Percentiles rank a stretch among this genome's conserved stretches.
phyloP scores from a whole-genome alignment of 2,888 invertebrate genomes.

The Chalcis sispes region DNA sequence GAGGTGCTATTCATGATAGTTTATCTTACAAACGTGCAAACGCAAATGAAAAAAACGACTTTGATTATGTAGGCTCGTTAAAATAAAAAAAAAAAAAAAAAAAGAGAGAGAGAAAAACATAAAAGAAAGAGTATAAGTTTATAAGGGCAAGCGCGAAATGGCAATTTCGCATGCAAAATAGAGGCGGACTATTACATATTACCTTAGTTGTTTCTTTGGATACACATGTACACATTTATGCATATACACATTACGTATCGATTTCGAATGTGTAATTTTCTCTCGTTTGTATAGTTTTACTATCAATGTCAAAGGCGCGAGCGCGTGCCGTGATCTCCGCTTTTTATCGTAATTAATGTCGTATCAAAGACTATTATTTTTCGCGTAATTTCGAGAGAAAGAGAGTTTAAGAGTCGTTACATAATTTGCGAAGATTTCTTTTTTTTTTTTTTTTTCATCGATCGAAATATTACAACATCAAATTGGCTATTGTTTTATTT shows the following conservation, averaged over 20 bases:
- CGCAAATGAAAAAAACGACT: too few relatives aligned
- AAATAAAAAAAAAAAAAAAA: background rate
- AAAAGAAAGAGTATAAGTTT: background rate
- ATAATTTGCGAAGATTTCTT: too few relatives aligned
- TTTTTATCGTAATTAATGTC: background rate
- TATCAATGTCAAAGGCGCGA: constrained; percentile 1
- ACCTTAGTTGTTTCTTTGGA: background rate
- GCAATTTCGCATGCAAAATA: constrained; percentile 44
- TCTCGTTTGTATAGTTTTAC: constrained; percentile 10
- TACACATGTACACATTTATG: background rate
- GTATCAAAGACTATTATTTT: too few relatives aligned
- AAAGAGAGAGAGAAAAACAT: background rate
- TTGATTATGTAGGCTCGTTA: too few relatives aligned
- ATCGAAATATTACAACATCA: too few relatives aligned
- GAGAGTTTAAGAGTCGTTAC: too few relatives aligned
- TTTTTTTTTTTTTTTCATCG: too few relatives aligned
- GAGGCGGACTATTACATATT: background rate
- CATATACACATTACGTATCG: constrained; percentile 9
- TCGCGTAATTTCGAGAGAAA: too few relatives aligned
- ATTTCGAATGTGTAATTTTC: constrained; percentile 35
- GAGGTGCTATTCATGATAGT: too few relatives aligned
- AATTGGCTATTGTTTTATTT: too few relatives aligned
- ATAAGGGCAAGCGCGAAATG: constrained; percentile 27
- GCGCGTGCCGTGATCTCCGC: too few relatives aligned
- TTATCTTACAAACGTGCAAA: too few relatives aligned